phyloP scores from a whole-genome alignment of 2,113 vertebrate species.

The Oryzias melastigma region DNA sequence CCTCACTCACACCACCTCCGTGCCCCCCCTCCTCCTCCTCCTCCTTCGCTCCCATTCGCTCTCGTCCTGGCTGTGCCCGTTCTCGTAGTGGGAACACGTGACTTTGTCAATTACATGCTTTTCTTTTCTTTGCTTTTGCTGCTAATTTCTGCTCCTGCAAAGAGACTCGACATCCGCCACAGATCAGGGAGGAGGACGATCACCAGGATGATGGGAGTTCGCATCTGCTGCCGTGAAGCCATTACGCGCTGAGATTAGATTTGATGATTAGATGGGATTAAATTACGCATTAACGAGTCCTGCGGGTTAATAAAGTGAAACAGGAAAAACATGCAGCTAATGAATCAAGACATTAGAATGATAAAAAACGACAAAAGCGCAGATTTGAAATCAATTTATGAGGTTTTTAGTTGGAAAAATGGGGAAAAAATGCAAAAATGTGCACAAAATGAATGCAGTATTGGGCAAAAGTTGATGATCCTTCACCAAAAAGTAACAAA shows the following conservation, averaged over 20 bases:
- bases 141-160: constrained; percentile 80
- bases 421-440: too few relatives aligned
- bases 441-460: too few relatives aligned
- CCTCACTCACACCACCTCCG: constrained; percentile 75
- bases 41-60: constrained; percentile 78
- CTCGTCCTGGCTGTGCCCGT: constrained; percentile 73
- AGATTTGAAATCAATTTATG: not conserved
- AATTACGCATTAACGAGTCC: constrained; percentile 47
- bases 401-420: too few relatives aligned
- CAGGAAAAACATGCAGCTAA: constrained; percentile 11
- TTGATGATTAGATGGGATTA: constrained; percentile 53
- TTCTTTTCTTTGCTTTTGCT: constrained; percentile 78
- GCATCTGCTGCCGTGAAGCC: constrained; percentile 20
- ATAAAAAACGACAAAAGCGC: constrained; percentile 11
- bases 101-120: constrained; percentile 95
- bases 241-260: constrained; percentile 46
- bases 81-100: constrained; percentile 91
- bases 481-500: too few relatives aligned
- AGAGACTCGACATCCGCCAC: constrained; percentile 39
- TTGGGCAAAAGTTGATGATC: too few relatives aligned
- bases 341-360: constrained; percentile 1
- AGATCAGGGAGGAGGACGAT: too few relatives aligned
- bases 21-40: constrained; percentile 68
- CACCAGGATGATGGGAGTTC: too few relatives aligned
- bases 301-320: constrained; percentile 33